Evolutionary conservation across 2,888 invertebrate species (phyloP).

Genomic region (Tryphoninae sp.): DNA sequence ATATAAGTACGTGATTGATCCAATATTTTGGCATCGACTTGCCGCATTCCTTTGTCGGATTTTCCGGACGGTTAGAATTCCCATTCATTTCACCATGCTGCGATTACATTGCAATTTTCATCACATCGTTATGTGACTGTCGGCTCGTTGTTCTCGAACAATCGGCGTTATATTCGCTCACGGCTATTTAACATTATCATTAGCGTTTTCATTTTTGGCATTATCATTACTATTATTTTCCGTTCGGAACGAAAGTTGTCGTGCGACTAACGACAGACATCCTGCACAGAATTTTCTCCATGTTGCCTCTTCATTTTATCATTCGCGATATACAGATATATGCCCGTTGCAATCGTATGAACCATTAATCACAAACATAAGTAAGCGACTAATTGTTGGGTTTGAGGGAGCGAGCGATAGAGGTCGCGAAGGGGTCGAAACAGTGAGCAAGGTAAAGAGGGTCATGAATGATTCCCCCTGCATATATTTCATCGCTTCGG

Average conservation of each 20-base stretch:
- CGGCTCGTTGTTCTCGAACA: no score
- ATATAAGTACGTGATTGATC: slow-evolving; percentile 36
- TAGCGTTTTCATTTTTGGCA: not conserved
- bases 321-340: no score
- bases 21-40: slow-evolving; percentile 52
- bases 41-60: slow-evolving; percentile 25
- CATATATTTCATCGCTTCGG: slow-evolving; percentile 31
- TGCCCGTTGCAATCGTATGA: slow-evolving; percentile 74
- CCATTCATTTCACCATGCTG: not conserved
- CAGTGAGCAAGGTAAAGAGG: slow-evolving; percentile 70
- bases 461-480: slow-evolving; percentile 68
- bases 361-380: slow-evolving; percentile 79
- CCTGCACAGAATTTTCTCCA: no score
- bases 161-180: no score
- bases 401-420: slow-evolving; percentile 65
- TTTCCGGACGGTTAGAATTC: not conserved
- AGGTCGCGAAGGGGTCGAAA: slow-evolving; percentile 64
- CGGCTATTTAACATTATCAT: not conserved
- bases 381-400: slow-evolving; percentile 79
- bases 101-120: slow-evolving; percentile 22
- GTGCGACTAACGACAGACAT: not conserved
- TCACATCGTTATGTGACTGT: not conserved
- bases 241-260: not conserved
- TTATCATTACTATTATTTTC: not conserved
- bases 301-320: no score